phyloP scores from a whole-genome alignment of 1,140 invertebrate species.

The Drosophila lini region DNA sequence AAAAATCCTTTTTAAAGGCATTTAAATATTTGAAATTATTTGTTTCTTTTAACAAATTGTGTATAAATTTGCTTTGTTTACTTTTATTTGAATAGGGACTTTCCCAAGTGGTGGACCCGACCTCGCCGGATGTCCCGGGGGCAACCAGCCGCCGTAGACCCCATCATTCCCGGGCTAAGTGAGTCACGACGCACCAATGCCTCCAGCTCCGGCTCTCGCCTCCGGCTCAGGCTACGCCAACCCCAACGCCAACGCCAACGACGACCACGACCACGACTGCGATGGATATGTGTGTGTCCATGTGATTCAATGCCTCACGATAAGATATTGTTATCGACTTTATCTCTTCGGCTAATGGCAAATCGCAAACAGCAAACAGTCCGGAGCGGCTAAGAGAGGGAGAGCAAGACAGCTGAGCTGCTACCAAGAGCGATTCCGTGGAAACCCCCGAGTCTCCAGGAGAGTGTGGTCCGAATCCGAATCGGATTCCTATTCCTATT shows the following conservation, averaged over 20 bases:
- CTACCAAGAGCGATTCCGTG: conserved; percentile 1
- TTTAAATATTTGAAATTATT: background rate
- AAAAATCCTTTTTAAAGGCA: background rate
- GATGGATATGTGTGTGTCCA: conserved; percentile 12
- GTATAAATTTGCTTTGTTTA: too few relatives aligned
- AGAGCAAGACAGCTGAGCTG: conserved; percentile 25
- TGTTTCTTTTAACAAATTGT: background rate
- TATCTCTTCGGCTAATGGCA: conserved; percentile 60
- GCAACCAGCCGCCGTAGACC: background rate
- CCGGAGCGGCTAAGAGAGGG: conserved; percentile 49
- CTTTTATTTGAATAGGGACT: background rate
- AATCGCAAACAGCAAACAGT: conserved; percentile 40
- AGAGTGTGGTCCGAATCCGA: conserved; percentile 6
- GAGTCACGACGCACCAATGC: background rate
- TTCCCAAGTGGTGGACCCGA: background rate
- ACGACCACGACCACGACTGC: background rate
- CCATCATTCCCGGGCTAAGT: background rate
- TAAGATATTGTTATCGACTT: conserved; percentile 77
- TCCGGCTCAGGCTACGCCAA: background rate
- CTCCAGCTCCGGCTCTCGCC: background rate
- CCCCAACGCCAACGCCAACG: too few relatives aligned
- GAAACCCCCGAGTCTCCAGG: background rate
- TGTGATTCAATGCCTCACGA: conserved; percentile 71
- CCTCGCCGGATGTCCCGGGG: background rate
- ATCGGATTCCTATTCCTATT: background rate